Evolutionary conservation across 1,140 invertebrate species (phyloP).

Genomic region (Battus philenor): DNA sequence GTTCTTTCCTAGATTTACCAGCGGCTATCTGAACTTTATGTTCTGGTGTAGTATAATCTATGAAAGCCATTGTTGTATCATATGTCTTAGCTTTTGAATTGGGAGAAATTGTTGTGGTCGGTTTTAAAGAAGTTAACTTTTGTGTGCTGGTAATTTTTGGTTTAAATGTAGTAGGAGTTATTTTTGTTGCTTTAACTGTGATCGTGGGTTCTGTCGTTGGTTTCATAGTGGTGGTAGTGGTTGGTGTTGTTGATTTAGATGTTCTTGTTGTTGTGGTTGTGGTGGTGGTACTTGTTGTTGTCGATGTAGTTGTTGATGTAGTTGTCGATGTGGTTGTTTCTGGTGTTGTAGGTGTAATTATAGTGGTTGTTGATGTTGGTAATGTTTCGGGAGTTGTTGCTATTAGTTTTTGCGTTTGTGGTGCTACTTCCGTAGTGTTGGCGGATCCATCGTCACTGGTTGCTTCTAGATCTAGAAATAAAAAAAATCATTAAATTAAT

Average conservation of each 20-base stretch:
- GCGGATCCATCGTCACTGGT: constrained; percentile 11
- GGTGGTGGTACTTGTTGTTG: constrained; percentile 17
- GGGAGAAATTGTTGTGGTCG: constrained; percentile 4
- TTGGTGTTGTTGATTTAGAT: not conserved
- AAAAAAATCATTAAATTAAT: no score
- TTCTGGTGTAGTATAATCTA: constrained; percentile 25
- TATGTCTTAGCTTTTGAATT: constrained; percentile 3
- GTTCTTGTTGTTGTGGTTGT: constrained; percentile 10
- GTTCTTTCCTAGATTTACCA: constrained; percentile 26
- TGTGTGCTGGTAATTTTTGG: constrained; percentile 6
- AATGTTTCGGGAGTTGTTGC: constrained; percentile 20
- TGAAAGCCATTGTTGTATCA: not conserved
- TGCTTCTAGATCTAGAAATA: no score
- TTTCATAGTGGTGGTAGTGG: constrained; percentile 1
- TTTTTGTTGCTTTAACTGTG: not conserved
- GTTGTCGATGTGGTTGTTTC: constrained; percentile 13
- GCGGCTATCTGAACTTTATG: constrained; percentile 22
- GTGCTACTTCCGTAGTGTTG: constrained; percentile 21
- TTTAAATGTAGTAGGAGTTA: constrained; percentile 1
- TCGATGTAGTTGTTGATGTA: constrained; percentile 16
- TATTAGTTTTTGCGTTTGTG: constrained; percentile 47
- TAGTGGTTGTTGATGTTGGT: constrained; percentile 23
- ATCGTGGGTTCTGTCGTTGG: not conserved
- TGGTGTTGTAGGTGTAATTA: constrained; percentile 11
- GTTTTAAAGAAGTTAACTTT: constrained; percentile 2